Base-by-base conservation (phyloP, 2,797 vertebrate species). In the Leptoclinus maculatus region DNA sequence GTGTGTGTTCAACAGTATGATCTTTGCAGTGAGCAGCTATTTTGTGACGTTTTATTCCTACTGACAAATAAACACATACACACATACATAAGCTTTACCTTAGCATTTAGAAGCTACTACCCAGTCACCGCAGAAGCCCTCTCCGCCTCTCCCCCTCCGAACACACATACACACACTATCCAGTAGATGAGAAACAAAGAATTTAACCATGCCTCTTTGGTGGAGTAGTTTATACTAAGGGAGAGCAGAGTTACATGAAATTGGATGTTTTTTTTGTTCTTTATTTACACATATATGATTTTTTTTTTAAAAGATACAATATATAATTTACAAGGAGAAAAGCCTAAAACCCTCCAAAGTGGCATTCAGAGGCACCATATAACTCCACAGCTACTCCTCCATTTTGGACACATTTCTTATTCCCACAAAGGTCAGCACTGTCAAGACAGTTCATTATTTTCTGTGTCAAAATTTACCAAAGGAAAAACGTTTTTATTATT, bases 21-120 rank as follows among this genome's bases (percentile, higher is more conserved):
- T 51, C 34, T 56, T 58, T 53, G 45, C 51, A 43, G 53, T 32
- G 29, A 68, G 59, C 47, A 41, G 83, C 68, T 79, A 77, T 84
- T 76, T 84, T 21, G 12, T 13, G 25, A 27, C 2, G 5, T 27
- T 27, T 17, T 29, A 17, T 29, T 29, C 54, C 25, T 17, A 53
- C n/a, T 53, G 54, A 56, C 25, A 29, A 27, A 56, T 14, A 56
- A 27, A 56, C 13, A 56, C 25, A 29, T 7, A 51, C 21, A 49
- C 21, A 49, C 3, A n/a, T 1, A 49, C 19, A 49, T 41, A 59
- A 53, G 32, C 71, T 83, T 83, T 68, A 39, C 29, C 36, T 58
- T 75, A 66, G 41, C 70, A 79, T 88, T 80, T 64, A 65, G 53
- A 79, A 27, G 39, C 5, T 23, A 1, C 41, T 21, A 19, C n/a